These are phyloP conservation scores for Drosophila baimaii DNA, from an alignment of 1,140 invertebrate genomes.

Conservation along the genomic window DNA sequence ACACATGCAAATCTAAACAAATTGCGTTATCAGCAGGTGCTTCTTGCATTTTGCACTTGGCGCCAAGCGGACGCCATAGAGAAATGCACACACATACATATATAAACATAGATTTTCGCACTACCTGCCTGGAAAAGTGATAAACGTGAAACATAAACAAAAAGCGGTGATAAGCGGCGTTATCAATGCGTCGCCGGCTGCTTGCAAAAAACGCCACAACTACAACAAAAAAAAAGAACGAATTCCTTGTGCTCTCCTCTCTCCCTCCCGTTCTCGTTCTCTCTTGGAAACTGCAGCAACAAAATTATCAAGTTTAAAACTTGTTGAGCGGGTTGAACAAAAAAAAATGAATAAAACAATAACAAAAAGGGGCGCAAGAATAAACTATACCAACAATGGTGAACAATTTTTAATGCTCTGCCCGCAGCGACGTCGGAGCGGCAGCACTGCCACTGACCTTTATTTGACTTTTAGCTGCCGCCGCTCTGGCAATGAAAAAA, in stretches of 20 bases:
- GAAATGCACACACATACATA: constrained; percentile 10
- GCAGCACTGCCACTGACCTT: constrained; percentile 72
- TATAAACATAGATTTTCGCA: constrained; percentile 51
- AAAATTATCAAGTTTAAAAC: constrained; percentile 73
- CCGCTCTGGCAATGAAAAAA: constrained; percentile 73
- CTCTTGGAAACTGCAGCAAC: constrained; percentile 31
- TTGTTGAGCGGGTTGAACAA: constrained; percentile 71
- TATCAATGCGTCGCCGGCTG: constrained; percentile 76
- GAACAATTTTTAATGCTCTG: constrained; percentile 70
- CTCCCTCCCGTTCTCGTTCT: constrained; percentile 11
- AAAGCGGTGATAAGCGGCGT: constrained; percentile 61
- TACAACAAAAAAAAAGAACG: constrained; percentile 9
- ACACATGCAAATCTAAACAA: constrained; percentile 38
- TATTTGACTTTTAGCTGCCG: constrained; percentile 77
- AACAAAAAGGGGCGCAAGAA: constrained; percentile 41
- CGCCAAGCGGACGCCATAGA: constrained; percentile 50
- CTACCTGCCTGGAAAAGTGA: constrained; percentile 59
- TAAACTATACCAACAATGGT: constrained; percentile 74
- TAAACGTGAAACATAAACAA: constrained; percentile 78
- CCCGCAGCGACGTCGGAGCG: constrained; percentile 50
- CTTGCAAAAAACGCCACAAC: constrained; percentile 21
- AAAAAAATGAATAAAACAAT: constrained; percentile 26
- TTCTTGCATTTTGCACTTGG: constrained; percentile 44
- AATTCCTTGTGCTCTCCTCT: constrained; percentile 40
- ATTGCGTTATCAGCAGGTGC: constrained; percentile 58